Base-by-base conservation (phyloP, 64 coral and sea anemone genomes). In the Dendronephthya gigantea region DNA sequence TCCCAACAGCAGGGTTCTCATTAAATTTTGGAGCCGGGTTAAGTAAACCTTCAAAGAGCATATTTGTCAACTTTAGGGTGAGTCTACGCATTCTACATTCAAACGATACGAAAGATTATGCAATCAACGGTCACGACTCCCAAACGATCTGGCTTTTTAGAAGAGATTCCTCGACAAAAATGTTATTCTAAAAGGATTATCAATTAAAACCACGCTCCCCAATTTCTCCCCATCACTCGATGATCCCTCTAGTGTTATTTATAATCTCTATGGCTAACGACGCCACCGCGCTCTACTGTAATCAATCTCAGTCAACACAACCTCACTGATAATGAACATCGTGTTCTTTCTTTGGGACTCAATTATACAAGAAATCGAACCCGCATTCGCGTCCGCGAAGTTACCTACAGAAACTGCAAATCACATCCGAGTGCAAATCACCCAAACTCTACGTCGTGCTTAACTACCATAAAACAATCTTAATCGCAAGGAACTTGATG, bases 1-100 rank as follows among this genome's bases (percentile, higher is more conserved):
- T 52, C 50, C 50, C 13, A 52, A 52, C 50, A 52, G 13, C 50
- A 52, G 13, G 50, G n/a, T n/a, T n/a, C n/a, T n/a, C n/a, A n/a
- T n/a, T n/a, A n/a, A n/a, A n/a, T n/a, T n/a, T n/a, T n/a, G n/a
- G n/a, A n/a, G n/a, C n/a, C n/a, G n/a, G n/a, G n/a, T n/a, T n/a
- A n/a, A n/a, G n/a, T 22, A 52, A 52, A 52, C 13, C 50, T 52
- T 52, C 23, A 52, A 52, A 52, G 50, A 52, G 23, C 50, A 52
- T 52, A 52, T 52, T 52, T 52, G 50, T 52, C 50, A 83, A 48
- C 82, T 83, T 40, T 83, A 83, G 39, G 82, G 82, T 47, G 82
- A 83, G 82, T 48, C 40, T 48, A 83, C 30, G 7, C 82, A 83
- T 83, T 83, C 82, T 41, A 47, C 82, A 48, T 83, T 83, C 82